phyloP scores from a whole-genome alignment of 2,888 invertebrate species.

The Caenorhabditis sp. region DNA sequence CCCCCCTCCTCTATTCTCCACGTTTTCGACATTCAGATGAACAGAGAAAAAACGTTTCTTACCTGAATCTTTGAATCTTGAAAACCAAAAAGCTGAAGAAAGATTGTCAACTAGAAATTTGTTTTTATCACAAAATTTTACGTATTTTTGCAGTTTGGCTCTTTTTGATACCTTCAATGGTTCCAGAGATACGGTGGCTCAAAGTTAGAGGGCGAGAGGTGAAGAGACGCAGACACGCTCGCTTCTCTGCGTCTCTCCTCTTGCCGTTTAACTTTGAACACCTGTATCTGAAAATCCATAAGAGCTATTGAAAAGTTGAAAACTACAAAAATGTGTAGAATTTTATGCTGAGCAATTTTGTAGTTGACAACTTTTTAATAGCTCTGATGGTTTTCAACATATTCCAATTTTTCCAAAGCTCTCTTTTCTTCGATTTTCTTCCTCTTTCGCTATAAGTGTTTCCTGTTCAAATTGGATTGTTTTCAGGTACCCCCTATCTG shows the following conservation, averaged over 20 bases:
- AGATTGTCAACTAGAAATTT: neutral
- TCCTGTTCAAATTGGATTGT: neutral
- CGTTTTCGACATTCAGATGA: too few relatives aligned
- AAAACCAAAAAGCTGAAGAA: neutral
- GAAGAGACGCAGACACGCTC: neutral
- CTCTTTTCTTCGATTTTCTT: neutral
- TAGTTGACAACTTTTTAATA: too few relatives aligned
- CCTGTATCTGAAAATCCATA: neutral
- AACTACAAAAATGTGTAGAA: too few relatives aligned
- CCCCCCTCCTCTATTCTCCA: conserved; percentile 42
- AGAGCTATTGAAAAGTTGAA: too few relatives aligned
- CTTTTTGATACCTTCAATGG: neutral
- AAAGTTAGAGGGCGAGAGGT: neutral
- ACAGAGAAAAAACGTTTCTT: too few relatives aligned
- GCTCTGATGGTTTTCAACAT: neutral
- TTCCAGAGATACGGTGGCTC: neutral
- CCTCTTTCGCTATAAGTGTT: neutral
- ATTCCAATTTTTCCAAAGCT: neutral
- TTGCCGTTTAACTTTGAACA: neutral
- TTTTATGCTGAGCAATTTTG: too few relatives aligned
- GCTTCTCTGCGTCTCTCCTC: conserved; percentile 5
- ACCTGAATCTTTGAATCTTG: too few relatives aligned
- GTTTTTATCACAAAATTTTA: neutral
- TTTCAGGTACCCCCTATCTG: conserved; percentile 24
- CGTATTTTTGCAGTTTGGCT: neutral